Evolutionary conservation across 2,797 vertebrate genomes (phyloP).

Genomic region (Neopelma chrysocephalum): DNA sequence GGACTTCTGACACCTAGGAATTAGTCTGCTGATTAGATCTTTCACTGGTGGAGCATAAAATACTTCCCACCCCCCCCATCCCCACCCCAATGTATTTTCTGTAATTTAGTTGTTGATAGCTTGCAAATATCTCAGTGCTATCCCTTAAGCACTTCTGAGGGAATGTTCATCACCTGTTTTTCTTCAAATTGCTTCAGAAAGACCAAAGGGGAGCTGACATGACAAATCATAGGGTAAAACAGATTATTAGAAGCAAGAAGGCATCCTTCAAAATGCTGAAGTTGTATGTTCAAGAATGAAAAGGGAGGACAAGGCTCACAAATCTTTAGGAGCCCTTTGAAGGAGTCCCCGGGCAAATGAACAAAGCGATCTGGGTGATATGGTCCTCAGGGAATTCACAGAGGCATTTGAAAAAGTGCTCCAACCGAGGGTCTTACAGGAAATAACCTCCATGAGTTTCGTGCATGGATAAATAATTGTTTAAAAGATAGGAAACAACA

Average conservation of each 20-base stretch:
- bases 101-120: conserved; percentile 15
- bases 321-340: conserved; percentile 61
- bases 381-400: conserved; percentile 4
- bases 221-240: conserved; percentile 42
- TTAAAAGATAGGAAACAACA: neutral
- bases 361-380: conserved; percentile 56
- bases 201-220: conserved; percentile 33
- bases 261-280: conserved; percentile 45
- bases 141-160: conserved; percentile 36
- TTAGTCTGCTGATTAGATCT: conserved; percentile 37
- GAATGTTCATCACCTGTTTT: conserved; percentile 62
- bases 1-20: conserved; percentile 43
- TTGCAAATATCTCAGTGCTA: conserved; percentile 46
- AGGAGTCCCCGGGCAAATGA: conserved; percentile 43
- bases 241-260: conserved; percentile 48
- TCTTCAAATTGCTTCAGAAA: conserved; percentile 55
- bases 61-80: neutral
- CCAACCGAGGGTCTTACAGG: conserved; percentile 38
- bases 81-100: neutral
- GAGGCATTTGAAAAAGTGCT: conserved; percentile 40
- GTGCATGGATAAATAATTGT: conserved; percentile 16
- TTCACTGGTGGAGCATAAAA: conserved; percentile 18
- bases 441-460: conserved; percentile 35
- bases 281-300: conserved; percentile 26
- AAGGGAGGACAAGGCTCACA: conserved; percentile 64